Conservation (phyloP, 2,888 invertebrate species). For the Drosophila hamatofila region DNA sequence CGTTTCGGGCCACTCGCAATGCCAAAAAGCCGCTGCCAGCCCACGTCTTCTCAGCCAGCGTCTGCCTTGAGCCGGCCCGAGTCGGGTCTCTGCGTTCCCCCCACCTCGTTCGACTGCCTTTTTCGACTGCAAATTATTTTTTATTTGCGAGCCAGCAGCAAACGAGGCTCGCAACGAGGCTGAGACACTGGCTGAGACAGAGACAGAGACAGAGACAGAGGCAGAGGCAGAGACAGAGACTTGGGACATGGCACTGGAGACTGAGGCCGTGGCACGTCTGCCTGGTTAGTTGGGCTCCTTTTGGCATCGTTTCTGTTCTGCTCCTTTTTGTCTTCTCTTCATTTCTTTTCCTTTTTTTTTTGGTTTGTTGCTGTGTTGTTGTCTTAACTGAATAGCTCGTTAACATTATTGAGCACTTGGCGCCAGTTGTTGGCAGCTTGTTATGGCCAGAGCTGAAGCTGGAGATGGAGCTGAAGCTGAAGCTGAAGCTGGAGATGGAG, state of each 20-base stretch:
- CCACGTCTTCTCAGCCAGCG: slow-evolving; percentile 22
- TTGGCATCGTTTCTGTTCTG: slow-evolving; percentile 38
- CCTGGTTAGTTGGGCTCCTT: slow-evolving; percentile 54
- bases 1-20: not conserved
- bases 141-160: slow-evolving; percentile 63
- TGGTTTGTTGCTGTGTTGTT: slow-evolving; percentile 43
- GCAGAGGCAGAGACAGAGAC: slow-evolving; percentile 23
- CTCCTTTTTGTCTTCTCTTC: slow-evolving; percentile 22
- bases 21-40: slow-evolving; percentile 1
- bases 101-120: slow-evolving; percentile 48
- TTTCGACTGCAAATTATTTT: slow-evolving; percentile 78
- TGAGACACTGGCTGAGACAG: slow-evolving; percentile 31
- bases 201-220: slow-evolving; percentile 29
- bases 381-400: slow-evolving; percentile 84
- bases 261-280: slow-evolving; percentile 58
- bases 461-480: slow-evolving; percentile 35
- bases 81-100: not conserved
- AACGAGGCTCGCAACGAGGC: slow-evolving; percentile 36
- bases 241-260: slow-evolving; percentile 4
- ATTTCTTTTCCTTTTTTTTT: slow-evolving; percentile 34
- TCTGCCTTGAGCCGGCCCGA: slow-evolving; percentile 10
- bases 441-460: slow-evolving; percentile 67
- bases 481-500: slow-evolving; percentile 36
- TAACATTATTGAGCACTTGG: slow-evolving; percentile 85
- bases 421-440: slow-evolving; percentile 85